These are phyloP conservation scores for Falco novaeseelandiae DNA, from an alignment of 2,797 vertebrate species.

Conservation along the genomic window DNA sequence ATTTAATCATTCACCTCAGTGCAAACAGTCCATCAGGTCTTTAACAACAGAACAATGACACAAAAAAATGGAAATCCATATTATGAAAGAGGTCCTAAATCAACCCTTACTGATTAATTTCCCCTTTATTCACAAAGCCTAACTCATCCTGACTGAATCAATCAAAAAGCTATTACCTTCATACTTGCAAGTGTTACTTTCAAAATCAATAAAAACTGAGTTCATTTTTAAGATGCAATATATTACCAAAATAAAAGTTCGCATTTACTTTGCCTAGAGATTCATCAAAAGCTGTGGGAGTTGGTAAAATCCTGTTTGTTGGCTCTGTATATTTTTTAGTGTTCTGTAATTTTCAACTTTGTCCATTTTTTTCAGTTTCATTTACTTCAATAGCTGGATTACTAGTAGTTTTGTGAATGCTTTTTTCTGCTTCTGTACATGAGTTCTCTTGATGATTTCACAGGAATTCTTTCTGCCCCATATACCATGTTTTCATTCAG, in stretches of 20 bases:
- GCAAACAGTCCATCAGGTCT: conserved; percentile 69
- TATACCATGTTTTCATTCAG: background rate
- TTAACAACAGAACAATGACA: conserved; percentile 77
- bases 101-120: conserved; percentile 85
- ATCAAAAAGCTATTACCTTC: conserved; percentile 90
- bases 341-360: conserved; percentile 34
- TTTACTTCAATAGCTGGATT: background rate
- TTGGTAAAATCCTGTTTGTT: conserved; percentile 43
- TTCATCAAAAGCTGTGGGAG: conserved; percentile 55
- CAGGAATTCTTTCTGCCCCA: background rate
- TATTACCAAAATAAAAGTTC: conserved; percentile 76
- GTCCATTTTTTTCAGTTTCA: background rate
- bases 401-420: background rate
- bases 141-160: conserved; percentile 88
- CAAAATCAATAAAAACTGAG: conserved; percentile 81
- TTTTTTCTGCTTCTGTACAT: background rate
- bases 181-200: conserved; percentile 79
- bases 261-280: conserved; percentile 68
- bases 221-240: conserved; percentile 79
- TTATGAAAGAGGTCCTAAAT: conserved; percentile 86
- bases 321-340: background rate
- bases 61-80: conserved; percentile 83
- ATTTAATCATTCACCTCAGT: conserved; percentile 66
- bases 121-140: conserved; percentile 80
- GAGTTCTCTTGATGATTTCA: conserved; percentile 2